Evolutionary conservation across 2,113 vertebrate species (phyloP), one percentile per base, ranked within the genome.

Genomic region (Stegastes partitus): DNA sequence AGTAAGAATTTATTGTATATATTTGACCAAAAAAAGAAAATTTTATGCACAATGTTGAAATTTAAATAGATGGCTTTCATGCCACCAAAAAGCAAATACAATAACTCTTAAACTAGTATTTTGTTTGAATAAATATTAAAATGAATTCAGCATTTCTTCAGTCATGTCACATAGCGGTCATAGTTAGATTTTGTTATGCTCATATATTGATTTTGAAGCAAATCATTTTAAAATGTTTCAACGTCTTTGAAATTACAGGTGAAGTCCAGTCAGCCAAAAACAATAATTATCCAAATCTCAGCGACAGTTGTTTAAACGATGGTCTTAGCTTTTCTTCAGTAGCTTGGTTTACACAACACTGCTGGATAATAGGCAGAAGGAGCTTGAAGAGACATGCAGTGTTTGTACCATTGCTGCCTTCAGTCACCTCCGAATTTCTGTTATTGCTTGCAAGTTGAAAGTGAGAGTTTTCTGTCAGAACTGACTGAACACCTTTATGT

Each of bases 321-420:
- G 15, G 11, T 12, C 51, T 45, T 10, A 76, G 47, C 23, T 67
- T 62, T 67, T 71, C 25, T 54, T 51, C 25, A 39, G 0, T 14
- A 22, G 16, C 23, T 25, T 34, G 44, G 16, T 70, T 74, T 37
- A 45, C 19, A 51, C 53, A 74, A 53, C n/a, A 68, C 2, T 31
- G 11, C 51, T 63, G n/a, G 26, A 49, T 69, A 23, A 25, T 59
- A 78, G 74, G 66, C 66, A 79, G 64, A 74, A 64, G 9, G 3
- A 69, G 19, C 55, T 34, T 42, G 74, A 62, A 34, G n/a, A 50
- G 42, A 69, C 53, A 56, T 56, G 55, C 16, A 57, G 11, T 44
- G 15, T 54, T 78, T 81, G 19, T 11, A 2, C 15, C 31, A 42
- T 15, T 1, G 1, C 51, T 21, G 28, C 47, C 28, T 65, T 44